These are phyloP conservation scores for Psettodes erumei DNA, from an alignment of 2,113 vertebrate species.

Conservation along the genomic window DNA sequence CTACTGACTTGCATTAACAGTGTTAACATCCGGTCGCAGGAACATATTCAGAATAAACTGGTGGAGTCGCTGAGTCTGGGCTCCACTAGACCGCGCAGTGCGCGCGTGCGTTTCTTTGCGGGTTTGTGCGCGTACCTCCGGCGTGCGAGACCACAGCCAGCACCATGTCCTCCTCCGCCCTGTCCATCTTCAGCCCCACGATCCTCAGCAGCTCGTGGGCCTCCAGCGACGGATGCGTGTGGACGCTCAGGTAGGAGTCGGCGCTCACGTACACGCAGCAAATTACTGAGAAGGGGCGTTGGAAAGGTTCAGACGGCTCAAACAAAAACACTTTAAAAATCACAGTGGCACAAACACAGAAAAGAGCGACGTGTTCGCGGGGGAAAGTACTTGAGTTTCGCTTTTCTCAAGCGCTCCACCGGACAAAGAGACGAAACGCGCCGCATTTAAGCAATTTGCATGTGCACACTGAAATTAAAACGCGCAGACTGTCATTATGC, in stretches of 20 bases:
- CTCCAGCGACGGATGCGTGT: slow-evolving; percentile 87
- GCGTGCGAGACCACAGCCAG: slow-evolving; percentile 86
- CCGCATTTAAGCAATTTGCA: slow-evolving; percentile 38
- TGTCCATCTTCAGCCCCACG: slow-evolving; percentile 90
- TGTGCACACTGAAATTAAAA: slow-evolving; percentile 33
- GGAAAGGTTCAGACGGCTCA: not conserved
- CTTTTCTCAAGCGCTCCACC: slow-evolving; percentile 8
- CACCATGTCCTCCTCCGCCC: slow-evolving; percentile 88
- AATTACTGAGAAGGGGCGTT: slow-evolving; percentile 85
- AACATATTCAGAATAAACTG: not conserved
- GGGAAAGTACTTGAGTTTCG: not conserved
- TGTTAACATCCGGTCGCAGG: too few species aligned
- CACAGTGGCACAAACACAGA: not conserved
- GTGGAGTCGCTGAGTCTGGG: not conserved
- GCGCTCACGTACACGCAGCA: slow-evolving; percentile 92
- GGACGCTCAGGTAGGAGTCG: slow-evolving; percentile 96
- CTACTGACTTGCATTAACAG: too few species aligned
- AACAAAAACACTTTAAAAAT: not conserved
- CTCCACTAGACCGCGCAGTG: too few species aligned
- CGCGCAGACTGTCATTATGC: slow-evolving; percentile 32
- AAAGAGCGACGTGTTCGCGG: not conserved
- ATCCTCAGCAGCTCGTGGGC: slow-evolving; percentile 92
- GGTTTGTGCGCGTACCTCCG: slow-evolving; percentile 81
- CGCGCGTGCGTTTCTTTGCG: slow-evolving; percentile 6
- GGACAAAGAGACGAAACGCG: not conserved